Evolutionary conservation across 2,888 invertebrate genomes (phyloP), one percentile per base, ranked within the genome.

Genomic region (Limnephilus marmoratus): DNA sequence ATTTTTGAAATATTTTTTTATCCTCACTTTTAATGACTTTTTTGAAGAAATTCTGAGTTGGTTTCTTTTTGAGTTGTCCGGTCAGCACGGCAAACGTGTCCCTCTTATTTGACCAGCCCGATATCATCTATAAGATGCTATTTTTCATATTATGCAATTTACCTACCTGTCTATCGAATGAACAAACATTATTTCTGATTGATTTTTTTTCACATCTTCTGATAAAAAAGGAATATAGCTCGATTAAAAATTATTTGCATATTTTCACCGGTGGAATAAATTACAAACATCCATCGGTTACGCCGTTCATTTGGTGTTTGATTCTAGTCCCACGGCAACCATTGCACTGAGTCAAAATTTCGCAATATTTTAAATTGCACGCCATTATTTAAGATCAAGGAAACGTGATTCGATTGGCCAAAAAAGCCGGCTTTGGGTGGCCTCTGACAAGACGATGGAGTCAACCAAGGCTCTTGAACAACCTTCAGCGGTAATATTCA

Each of bases 331-430:
- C 24, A 29, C 86, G 15, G 86, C 86, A 29, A 45, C 29, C 13
- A 29, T 45, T 45, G 68, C 68, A 68, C 2, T 9, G 68, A 24
- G 68, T 68, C 9, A 29, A 45, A 86, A 24, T 45, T 86, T 45
- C 29, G 45, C 86, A 86, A 86, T 86, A 86, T 37, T 45, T 86
- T 15, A 86, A 86, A 86, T 86, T 86, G 45, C 86, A 86, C 49
- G 37, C 86, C 86, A n/a, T 45, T 85, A 85, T 85, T 45, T 45
- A 11, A 45, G 41, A 86, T 45, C 49, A 86, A 45, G 49, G 37
- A 86, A 45, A 86, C 45, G 86, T 86, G 86, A 86, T 86, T 45
- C 41, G 45, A 45, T 86, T 86, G 45, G 41, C 41, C 45, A 86
- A 86, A 86, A 86, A 86, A 41, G 86, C 86, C 49, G 86, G n/a